Conservation (phyloP, 2,113 vertebrate genomes). For the Poecile atricapillus region DNA sequence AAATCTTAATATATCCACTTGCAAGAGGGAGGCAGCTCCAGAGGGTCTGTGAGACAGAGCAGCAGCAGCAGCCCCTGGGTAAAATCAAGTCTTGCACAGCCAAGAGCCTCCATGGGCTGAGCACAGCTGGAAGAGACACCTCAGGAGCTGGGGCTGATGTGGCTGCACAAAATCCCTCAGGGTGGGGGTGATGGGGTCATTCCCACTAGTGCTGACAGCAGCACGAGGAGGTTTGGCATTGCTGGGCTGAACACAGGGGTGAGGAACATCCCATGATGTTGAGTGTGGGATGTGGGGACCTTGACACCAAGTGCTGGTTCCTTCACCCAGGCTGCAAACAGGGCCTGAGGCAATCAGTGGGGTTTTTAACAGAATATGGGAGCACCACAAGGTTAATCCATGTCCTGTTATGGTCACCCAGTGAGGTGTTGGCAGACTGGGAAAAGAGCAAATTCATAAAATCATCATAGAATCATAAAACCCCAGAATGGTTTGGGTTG, state of each 20-base stretch:
- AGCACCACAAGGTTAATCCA: background rate
- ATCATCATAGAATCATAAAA: fast-evolving
- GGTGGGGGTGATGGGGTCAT: background rate
- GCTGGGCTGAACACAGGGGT: background rate
- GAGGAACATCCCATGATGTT: background rate
- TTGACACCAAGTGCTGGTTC: background rate
- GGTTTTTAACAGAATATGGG: background rate
- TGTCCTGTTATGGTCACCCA: background rate
- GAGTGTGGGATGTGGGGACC: fast-evolving
- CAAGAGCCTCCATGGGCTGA: background rate
- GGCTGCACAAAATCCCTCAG: background rate
- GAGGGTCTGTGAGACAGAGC: slow-evolving; percentile 12
- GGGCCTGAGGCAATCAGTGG: background rate
- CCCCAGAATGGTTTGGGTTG: background rate
- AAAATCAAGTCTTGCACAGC: background rate
- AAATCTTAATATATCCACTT: slow-evolving; percentile 46
- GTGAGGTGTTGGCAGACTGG: background rate
- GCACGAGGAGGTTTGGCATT: background rate
- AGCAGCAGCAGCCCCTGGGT: slow-evolving; percentile 16
- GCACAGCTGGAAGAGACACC: background rate
- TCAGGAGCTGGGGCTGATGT: background rate
- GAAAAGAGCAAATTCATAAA: background rate
- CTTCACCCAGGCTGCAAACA: background rate
- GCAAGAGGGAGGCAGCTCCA: slow-evolving; percentile 3
- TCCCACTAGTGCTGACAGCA: background rate